These are phyloP conservation scores for Sciurus niger DNA, from an alignment of 2,113 vertebrate species.

Conservation along the genomic window DNA sequence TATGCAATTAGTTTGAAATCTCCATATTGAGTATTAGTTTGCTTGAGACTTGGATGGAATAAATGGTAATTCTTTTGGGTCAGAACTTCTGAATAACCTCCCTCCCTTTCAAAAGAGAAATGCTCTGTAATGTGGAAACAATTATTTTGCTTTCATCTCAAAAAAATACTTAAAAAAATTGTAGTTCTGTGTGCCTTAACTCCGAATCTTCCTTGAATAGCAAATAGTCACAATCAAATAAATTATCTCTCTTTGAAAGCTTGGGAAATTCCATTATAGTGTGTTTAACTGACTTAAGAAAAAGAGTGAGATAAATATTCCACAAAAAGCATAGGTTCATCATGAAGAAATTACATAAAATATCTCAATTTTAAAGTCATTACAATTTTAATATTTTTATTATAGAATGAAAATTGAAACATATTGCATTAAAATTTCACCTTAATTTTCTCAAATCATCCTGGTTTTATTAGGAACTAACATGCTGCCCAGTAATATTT, in stretches of 20 bases:
- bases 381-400: conserved; percentile 69
- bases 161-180: not conserved
- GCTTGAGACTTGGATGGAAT: not conserved
- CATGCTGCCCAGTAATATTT: conserved; percentile 63
- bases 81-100: not conserved
- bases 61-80: not conserved
- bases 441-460: conserved; percentile 70
- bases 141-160: not conserved
- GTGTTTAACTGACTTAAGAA: not conserved
- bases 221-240: not conserved
- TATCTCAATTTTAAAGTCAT: conserved; percentile 54
- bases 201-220: not conserved
- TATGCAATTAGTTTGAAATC: not conserved
- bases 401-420: conserved; percentile 57
- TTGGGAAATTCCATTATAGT: not conserved
- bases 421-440: not conserved
- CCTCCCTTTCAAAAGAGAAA: conserved; percentile 6
- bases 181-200: not conserved
- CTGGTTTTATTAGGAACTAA: conserved; percentile 71
- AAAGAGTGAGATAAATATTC: not conserved
- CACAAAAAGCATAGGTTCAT: not conserved
- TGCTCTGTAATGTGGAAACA: not conserved
- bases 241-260: not conserved
- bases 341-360: conserved; percentile 31
- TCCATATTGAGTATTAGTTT: not conserved